These are phyloP conservation scores for Catostylus mosaicus DNA, from an alignment of 30 jellyfish, hydroid and myxozoan genomes.

Conservation along the genomic window DNA sequence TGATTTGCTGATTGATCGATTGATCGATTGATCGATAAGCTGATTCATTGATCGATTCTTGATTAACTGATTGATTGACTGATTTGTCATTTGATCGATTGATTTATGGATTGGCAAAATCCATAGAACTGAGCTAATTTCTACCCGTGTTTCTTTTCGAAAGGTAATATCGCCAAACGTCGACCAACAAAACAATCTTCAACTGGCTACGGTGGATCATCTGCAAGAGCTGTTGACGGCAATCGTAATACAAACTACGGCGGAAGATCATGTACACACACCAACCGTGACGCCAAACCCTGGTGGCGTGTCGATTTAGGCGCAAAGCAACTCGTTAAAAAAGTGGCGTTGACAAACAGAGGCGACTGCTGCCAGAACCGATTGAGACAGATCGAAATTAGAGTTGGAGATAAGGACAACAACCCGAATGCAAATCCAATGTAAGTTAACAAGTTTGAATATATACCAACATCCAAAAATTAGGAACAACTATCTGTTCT, in stretches of 20 bases:
- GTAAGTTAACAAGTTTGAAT: too few species aligned
- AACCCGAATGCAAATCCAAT: conserved; percentile 35
- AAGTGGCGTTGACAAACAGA: conserved; percentile 43
- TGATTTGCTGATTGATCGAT: too few species aligned
- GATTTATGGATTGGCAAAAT: too few species aligned
- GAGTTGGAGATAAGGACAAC: conserved; percentile 48
- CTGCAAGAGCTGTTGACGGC: conserved; percentile 76
- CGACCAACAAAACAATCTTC: conserved; percentile 66
- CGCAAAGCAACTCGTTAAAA: neutral
- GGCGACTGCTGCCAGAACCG: conserved; percentile 59
- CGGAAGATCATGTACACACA: conserved; percentile 70
- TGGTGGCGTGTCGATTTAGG: conserved; percentile 72
- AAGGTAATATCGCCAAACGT: conserved; percentile 61
- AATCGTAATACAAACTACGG: conserved; percentile 56
- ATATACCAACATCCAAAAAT: too few species aligned
- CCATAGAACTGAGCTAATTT: too few species aligned
- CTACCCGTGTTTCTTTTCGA: too few species aligned
- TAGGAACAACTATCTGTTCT: too few species aligned
- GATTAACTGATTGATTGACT: too few species aligned
- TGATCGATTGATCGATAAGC: too few species aligned
- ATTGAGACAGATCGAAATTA: conserved; percentile 46
- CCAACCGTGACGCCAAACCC: conserved; percentile 52
- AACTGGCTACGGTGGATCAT: conserved; percentile 59
- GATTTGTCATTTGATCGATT: too few species aligned
- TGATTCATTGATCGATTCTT: too few species aligned